Percentiles rank a stretch among this genome's conserved stretches.
These are phyloP conservation scores for Brachypalpus laphriformis DNA, from an alignment of 2,888 invertebrate species.

Conservation along the genomic window DNA sequence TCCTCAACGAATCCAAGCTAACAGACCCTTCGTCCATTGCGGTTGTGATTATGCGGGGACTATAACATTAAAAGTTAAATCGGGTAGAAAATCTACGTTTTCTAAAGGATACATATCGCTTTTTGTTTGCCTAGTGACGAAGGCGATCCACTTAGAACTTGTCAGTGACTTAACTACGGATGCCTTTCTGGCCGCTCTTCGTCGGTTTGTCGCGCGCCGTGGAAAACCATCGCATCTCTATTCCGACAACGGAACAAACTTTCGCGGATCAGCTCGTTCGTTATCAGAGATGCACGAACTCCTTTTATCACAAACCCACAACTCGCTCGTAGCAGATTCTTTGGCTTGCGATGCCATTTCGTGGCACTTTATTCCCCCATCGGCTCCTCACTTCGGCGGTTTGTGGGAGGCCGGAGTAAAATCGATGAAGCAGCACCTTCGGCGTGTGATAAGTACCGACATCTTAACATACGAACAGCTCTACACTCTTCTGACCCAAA, in stretches of 20 bases:
- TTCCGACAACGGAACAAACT: constrained; percentile 49
- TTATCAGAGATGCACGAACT: constrained; percentile 41
- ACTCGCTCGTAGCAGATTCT: constrained; percentile 20
- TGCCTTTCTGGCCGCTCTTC: constrained; percentile 18
- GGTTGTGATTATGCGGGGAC: constrained; percentile 36
- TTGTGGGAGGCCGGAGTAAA: constrained; percentile 59
- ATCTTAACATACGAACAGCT: constrained; percentile 20
- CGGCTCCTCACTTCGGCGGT: constrained; percentile 59
- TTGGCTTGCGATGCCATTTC: constrained; percentile 40
- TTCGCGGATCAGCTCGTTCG: constrained; percentile 31
- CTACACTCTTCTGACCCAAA: constrained; percentile 12
- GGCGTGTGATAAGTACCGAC: background rate
- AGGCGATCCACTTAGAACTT: constrained; percentile 48
- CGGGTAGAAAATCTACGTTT: constrained; percentile 11
- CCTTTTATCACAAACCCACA: constrained; percentile 8
- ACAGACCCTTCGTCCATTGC: constrained; percentile 4
- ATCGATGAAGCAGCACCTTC: constrained; percentile 29
- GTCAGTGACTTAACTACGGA: constrained; percentile 54
- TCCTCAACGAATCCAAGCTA: background rate
- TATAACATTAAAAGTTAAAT: constrained; percentile 7
- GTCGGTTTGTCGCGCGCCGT: constrained; percentile 21
- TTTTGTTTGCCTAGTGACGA: constrained; percentile 40
- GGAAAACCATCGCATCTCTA: constrained; percentile 52
- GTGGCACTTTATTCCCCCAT: constrained; percentile 65
- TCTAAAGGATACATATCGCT: constrained; percentile 45